Base-by-base conservation (phyloP, 1,140 invertebrate genomes). In the Neelides sp. region DNA sequence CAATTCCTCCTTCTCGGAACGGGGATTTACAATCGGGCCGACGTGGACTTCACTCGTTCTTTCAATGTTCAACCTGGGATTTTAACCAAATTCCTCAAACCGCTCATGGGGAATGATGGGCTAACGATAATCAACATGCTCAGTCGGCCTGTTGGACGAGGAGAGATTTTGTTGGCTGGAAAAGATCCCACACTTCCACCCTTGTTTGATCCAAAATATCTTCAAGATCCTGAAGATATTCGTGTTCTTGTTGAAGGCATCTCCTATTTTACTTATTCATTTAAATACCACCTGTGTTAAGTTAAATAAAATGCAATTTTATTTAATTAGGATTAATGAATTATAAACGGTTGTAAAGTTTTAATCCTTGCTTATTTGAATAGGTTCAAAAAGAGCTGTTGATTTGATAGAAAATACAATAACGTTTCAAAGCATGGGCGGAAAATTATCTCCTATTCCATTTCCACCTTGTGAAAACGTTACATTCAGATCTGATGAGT, bases 371-470 rank as follows among this genome's bases (percentile, higher is more conserved):
- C n/a, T 32, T 13, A 22, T 28, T 32, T 30, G 7, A 17, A 17
- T 26, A 50, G 35, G 28, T 24, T 48, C 52, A 0, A 51, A 58
- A 24, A 35, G 26, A 43, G 34, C 47, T 1, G 24, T 54, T 1
- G 24, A 58, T 37, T n/a, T 58, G 0, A 39, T 50, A 3, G 44
- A 54, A 17, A 48, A 49, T 15, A 48, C 34, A 7, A 40, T 27
- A 1, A 20, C 32, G 1, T 52, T 54, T 34, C 19, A 39, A 37
- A 46, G 24, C 4, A 37, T 50, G 17, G 82, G 83, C 0, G 75
- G 84, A 0, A 70, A 79, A 39, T 82, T 83, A 50, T 79, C 85
- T 62, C 70, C 67, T 24, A 79, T 77, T 26, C 75, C 75, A 0
- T 54, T 84, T 15, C 86, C 85, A 0, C 85, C 85, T 3, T 68